Conservation (phyloP, 53 echinoderm and acorn worm species). For the Astropecten irregularis region DNA sequence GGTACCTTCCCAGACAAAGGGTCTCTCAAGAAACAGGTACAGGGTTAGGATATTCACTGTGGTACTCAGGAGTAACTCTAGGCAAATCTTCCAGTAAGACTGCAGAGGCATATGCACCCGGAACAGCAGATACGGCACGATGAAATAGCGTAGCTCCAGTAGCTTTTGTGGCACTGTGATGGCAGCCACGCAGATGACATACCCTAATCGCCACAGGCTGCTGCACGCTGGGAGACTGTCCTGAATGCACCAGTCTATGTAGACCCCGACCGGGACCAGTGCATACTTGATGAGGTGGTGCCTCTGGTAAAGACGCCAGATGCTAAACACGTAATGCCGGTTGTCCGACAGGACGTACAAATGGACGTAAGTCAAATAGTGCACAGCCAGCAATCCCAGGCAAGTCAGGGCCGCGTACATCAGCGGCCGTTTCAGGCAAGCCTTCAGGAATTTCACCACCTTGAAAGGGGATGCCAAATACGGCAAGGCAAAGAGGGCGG, state of each 20-base stretch:
- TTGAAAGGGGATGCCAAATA: conserved; percentile 60
- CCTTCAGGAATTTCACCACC: conserved; percentile 57
- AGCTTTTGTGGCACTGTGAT: conserved; percentile 88
- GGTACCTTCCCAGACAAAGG: conserved; percentile 82
- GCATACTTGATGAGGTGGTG: conserved; percentile 66
- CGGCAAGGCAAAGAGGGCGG: conserved; percentile 74
- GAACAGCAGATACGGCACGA: conserved; percentile 84
- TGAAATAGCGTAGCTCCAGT: conserved; percentile 93
- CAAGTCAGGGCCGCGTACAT: conserved; percentile 44
- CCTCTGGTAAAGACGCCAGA: conserved; percentile 86
- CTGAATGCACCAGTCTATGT: conserved; percentile 83
- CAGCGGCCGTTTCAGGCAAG: conserved; percentile 50
- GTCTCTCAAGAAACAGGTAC: conserved; percentile 74
- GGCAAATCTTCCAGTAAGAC: conserved; percentile 63
- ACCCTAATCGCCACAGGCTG: conserved; percentile 79
- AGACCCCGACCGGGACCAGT: conserved; percentile 80
- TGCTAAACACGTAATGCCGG: conserved; percentile 88
- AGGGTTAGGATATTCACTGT: conserved; percentile 73
- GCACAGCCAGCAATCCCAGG: conserved; percentile 59
- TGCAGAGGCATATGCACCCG: conserved; percentile 72
- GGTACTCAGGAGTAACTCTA: conserved; percentile 74
- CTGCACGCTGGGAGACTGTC: conserved; percentile 67
- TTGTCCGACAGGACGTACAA: conserved; percentile 93
- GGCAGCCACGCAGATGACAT: conserved; percentile 65
- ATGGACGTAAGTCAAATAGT: conserved; percentile 83